Percentiles rank a stretch among this genome's conserved stretches.
Evolutionary conservation across 2,797 vertebrate genomes (phyloP).

Genomic region (Hozukius guyotensis): DNA sequence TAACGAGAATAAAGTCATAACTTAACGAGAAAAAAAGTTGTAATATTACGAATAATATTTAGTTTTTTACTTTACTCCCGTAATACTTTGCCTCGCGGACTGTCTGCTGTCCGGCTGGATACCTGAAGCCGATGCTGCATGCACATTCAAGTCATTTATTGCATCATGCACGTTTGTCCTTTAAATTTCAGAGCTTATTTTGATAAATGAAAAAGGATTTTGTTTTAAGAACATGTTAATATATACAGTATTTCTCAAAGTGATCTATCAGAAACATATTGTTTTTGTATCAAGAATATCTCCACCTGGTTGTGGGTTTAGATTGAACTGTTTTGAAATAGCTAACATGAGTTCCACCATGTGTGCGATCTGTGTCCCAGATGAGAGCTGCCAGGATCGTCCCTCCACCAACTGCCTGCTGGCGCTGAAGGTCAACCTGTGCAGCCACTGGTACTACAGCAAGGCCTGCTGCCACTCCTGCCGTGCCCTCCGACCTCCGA

Average conservation of each 20-base stretch:
- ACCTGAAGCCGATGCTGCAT: too few species aligned
- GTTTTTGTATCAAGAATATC: neutral
- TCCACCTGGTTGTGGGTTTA: neutral
- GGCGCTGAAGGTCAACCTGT: slow-evolving; percentile 97
- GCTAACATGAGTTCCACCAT: neutral
- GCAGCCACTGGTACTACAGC: slow-evolving; percentile 99
- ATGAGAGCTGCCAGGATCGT: slow-evolving; percentile 97
- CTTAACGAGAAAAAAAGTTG: too few species aligned
- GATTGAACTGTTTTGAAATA: neutral
- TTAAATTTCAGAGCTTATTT: too few species aligned
- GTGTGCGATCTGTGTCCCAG: slow-evolving; percentile 67
- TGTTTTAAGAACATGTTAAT: neutral
- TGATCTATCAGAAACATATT: neutral
- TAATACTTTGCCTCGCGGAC: too few species aligned
- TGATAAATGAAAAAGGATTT: neutral
- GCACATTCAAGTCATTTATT: too few species aligned
- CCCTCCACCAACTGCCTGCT: slow-evolving; percentile 94
- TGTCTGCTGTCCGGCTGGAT: too few species aligned
- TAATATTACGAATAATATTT: too few species aligned
- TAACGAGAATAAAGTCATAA: too few species aligned
- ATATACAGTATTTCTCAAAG: neutral
- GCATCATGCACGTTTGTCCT: too few species aligned
- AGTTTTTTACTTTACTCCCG: too few species aligned
- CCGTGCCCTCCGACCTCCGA: slow-evolving; percentile 67
- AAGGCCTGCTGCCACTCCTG: slow-evolving; percentile 98